Percentiles rank a stretch among this genome's conserved stretches.
Conservation (phyloP, 2,113 vertebrate species). For the Brienomyrus longianalis region DNA sequence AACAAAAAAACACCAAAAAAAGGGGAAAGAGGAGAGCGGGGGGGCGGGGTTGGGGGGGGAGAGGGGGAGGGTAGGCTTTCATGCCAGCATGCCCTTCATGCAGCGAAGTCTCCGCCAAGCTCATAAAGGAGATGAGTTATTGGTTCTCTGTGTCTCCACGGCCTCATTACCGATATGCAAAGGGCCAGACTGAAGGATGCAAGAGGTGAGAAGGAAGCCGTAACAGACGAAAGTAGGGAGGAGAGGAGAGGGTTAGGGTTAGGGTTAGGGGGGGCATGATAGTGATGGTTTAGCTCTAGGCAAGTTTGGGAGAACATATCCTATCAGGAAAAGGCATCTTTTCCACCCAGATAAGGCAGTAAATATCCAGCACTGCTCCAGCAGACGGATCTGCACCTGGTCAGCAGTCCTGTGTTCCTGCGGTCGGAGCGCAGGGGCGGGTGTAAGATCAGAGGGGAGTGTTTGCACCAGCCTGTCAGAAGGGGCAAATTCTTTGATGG, state of each 20-base stretch:
- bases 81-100: neutral
- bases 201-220: neutral
- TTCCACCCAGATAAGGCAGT: constrained; percentile 2
- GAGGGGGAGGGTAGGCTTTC: constrained; percentile 30
- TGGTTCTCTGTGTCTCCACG: constrained; percentile 57
- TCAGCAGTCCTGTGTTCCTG: constrained; percentile 31
- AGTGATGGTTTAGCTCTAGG: neutral
- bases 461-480: constrained; percentile 36
- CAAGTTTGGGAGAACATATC: neutral
- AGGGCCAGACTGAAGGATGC: constrained; percentile 6
- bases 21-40: too few relatives aligned
- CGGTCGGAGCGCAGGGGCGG: neutral
- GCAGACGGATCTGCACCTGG: constrained; percentile 28
- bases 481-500: constrained; percentile 21
- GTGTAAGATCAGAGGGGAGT: constrained; percentile 33
- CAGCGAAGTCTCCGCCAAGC: constrained; percentile 28
- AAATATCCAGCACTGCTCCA: neutral
- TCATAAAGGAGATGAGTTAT: constrained; percentile 70
- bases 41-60: constrained; percentile 33
- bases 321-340: neutral
- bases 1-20: too few relatives aligned
- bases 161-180: constrained; percentile 15
- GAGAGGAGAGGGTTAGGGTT: neutral
- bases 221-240: neutral
- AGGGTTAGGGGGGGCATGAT: neutral